phyloP scores from a whole-genome alignment of 2,797 vertebrate genomes.

The Microtus californicus region DNA sequence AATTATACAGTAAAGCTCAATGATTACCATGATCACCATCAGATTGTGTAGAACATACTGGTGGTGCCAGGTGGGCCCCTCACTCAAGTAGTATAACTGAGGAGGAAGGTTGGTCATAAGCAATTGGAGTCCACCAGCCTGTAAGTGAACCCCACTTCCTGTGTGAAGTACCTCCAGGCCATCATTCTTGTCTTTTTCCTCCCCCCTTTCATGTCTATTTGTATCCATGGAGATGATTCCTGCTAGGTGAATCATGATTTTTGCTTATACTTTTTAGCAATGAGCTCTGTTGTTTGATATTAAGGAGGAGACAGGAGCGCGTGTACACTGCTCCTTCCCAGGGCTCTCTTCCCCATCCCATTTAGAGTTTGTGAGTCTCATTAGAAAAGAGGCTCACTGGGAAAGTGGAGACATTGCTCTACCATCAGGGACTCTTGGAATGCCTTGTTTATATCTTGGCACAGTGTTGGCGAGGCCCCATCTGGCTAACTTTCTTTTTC shows the following conservation, averaged over 20 bases:
- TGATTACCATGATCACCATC: too few species aligned
- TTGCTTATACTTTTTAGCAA: conserved; percentile 11
- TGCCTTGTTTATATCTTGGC: conserved; percentile 74
- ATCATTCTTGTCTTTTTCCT: background rate
- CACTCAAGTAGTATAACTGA: background rate
- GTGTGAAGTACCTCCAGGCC: background rate
- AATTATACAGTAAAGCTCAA: background rate
- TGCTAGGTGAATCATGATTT: background rate
- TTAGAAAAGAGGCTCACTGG: conserved; percentile 82
- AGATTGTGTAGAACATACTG: background rate
- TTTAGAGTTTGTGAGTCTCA: conserved; percentile 81
- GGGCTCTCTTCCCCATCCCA: background rate
- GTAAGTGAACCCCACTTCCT: background rate
- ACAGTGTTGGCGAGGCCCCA: conserved; percentile 75
- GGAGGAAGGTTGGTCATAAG: background rate
- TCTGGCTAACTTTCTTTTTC: conserved; percentile 66
- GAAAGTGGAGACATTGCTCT: conserved; percentile 82
- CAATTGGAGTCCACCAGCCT: background rate
- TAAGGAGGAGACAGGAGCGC: background rate
- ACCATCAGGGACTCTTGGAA: conserved; percentile 74
- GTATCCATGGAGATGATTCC: background rate
- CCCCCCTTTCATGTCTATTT: background rate
- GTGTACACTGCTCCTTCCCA: background rate
- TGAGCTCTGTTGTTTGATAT: conserved; percentile 26
- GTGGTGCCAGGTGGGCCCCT: background rate